Base-by-base conservation (phyloP, 2,888 invertebrate species). In the Lycophotia porphyrea region DNA sequence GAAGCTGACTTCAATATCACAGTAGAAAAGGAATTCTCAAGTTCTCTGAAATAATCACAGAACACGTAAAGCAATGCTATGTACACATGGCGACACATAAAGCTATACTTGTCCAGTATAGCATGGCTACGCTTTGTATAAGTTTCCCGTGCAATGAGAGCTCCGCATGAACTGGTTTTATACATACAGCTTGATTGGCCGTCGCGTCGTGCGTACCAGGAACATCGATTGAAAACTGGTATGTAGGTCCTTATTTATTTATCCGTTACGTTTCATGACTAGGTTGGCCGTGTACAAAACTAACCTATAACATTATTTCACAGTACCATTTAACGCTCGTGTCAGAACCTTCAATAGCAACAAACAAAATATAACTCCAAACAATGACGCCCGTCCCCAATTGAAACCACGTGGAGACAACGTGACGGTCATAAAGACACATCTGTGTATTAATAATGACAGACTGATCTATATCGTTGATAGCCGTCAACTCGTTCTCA, bases 371-470 rank as follows among this genome's bases (percentile, higher is more conserved):
- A 60, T 42, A 49, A 68, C 65, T 65, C 61, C 31, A 55, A 70
- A 76, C 70, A 85, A 69, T 69, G 71, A 73, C 58, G 67, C 21
- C 11, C 63, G 60, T 76, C 39, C 76, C 52, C 85, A 82, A 78
- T 85, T 71, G 71, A 64, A 71, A 44, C 63, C 85, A 85, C 83
- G 83, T 78, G 68, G 64, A 71, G 68, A 15, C 9, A 77, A 82
- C 68, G 82, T 71, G 64, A 55, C 49, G 44, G 60, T 44, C 70
- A 82, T 85, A 85, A 74, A 81, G 52, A 65, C 64, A 84, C 64
- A 82, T 71, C 15, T 73, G 78, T 81, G 39, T 81, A 68, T 81
- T 81, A 76, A 76, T 73, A 85, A 67, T 65, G 82, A 64, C 82
- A 82, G 39, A 42, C 13, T 13, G 39, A 81, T 60, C 65, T 64